These are phyloP conservation scores for Zophobas atratus DNA, from an alignment of 1,140 invertebrate species.

Conservation along the genomic window DNA sequence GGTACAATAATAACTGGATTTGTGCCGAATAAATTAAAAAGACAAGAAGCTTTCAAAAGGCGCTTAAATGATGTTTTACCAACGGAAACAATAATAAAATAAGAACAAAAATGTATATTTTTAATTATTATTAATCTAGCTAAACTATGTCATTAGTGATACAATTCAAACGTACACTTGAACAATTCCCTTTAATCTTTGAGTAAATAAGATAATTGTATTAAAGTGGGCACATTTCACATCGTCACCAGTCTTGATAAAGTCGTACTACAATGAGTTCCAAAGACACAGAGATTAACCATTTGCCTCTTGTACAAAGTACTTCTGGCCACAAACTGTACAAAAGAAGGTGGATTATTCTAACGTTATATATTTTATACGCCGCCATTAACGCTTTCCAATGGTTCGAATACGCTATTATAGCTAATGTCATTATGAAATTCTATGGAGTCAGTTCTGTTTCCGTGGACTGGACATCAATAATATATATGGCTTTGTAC, in stretches of 20 bases:
- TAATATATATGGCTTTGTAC: constrained; percentile 61
- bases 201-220: constrained; percentile 27
- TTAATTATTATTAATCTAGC: background rate
- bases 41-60: constrained; percentile 53
- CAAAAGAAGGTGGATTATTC: constrained; percentile 58
- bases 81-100: constrained; percentile 1
- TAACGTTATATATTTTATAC: constrained; percentile 57
- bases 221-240: background rate
- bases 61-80: background rate
- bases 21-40: constrained; percentile 53
- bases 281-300: too few relatives aligned
- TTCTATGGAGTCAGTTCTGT: constrained; percentile 71
- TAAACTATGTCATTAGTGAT: too few relatives aligned
- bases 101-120: background rate
- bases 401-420: constrained; percentile 74
- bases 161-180: too few relatives aligned
- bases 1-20: constrained; percentile 54
- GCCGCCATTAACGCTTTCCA: constrained; percentile 71
- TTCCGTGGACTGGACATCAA: constrained; percentile 77
- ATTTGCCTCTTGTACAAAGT: background rate
- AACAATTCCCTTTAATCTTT: constrained; percentile 2
- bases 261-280: background rate
- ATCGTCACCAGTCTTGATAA: background rate
- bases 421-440: constrained; percentile 70
- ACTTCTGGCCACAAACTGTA: constrained; percentile 36